Evolutionary conservation across 2,113 vertebrate genomes (phyloP).

Genomic region (Pungitius pungitius): DNA sequence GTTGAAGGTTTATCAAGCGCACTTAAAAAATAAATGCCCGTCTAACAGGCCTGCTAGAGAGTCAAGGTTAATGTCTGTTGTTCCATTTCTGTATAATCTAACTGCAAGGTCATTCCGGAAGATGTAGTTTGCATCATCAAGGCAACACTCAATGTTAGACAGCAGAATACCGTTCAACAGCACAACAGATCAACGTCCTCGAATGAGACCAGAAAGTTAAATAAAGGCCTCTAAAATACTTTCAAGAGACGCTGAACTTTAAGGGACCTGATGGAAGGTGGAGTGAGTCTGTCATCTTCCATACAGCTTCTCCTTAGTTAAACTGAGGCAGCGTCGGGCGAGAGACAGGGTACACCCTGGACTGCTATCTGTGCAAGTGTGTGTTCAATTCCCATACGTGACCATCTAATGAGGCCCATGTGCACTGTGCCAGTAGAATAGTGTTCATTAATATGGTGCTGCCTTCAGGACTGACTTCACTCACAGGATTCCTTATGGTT

Average conservation of each 20-base stretch:
- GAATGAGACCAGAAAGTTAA: conserved; percentile 7
- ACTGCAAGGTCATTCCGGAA: not conserved
- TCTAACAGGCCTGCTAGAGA: not conserved
- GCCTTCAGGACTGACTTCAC: conserved; percentile 22
- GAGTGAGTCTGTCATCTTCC: not conserved
- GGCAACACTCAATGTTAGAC: not conserved
- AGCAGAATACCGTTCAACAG: not conserved
- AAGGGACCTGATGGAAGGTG: not conserved
- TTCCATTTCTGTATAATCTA: conserved; percentile 11
- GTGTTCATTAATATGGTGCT: not conserved
- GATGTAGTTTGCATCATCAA: not conserved
- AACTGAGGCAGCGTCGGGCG: no score
- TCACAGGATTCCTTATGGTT: conserved; percentile 29
- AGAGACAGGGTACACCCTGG: no score
- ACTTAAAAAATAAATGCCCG: conserved; percentile 4
- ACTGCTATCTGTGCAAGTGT: not conserved
- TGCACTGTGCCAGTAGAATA: not conserved
- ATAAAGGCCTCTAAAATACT: conserved; percentile 3
- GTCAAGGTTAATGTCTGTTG: not conserved
- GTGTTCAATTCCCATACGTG: not conserved
- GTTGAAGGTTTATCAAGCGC: conserved; percentile 18
- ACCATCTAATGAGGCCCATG: not conserved
- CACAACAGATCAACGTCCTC: not conserved
- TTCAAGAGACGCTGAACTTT: conserved; percentile 10
- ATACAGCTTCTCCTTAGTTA: no score